Evolutionary conservation across 1,140 invertebrate genomes (phyloP), one percentile per base, ranked within the genome.

Genomic region (Drosophila kikkawai): DNA sequence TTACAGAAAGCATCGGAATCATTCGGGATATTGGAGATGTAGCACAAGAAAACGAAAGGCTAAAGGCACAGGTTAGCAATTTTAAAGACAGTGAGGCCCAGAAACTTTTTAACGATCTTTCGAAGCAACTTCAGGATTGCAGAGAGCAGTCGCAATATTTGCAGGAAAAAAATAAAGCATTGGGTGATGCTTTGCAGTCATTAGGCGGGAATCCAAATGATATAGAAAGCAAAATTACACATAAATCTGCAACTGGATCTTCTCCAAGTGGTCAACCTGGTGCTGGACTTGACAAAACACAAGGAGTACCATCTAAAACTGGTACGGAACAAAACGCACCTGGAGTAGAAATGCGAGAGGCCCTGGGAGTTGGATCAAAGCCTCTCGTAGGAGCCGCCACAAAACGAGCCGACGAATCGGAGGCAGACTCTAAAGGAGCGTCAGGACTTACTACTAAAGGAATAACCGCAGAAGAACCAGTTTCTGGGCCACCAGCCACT

Each of bases 41-140:
- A 22, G 71, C 81, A 5, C 63, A 34, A 17, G 76, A 75, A 36
- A 83, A 83, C 36, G 80, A 84, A 7, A 66, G 11, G 0, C 56
- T 83, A 1, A 84, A 83, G 26, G 77, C 57, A 12, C 53, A 60
- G 44, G 63, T 86, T 8, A 71, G 22, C 13, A 50, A 64, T 15
- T 41, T 83, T 13, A 83, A 44, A 37, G 51, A 65, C 7, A 64
- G 53, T 26, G 80, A 82, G 15, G 48, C 77, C 9, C 51, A 65
- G n/a, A 66, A 56, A 8, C 22, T 39, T 13, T 7, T 80, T 2
- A 53, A 83, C 9, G 82, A 88, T 48, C 29, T 88, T 3, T 53
- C 53, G 9, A 59, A 50, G 17, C 80, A 85, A 45, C 66, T 91
- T 7, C 45, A 91, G 2, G 85, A 90, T 1, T 84, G 82, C 66